Percentiles rank a stretch among this genome's conserved stretches.
Evolutionary conservation across 2,888 invertebrate genomes (phyloP).

Genomic region (Lottia gigantea): DNA sequence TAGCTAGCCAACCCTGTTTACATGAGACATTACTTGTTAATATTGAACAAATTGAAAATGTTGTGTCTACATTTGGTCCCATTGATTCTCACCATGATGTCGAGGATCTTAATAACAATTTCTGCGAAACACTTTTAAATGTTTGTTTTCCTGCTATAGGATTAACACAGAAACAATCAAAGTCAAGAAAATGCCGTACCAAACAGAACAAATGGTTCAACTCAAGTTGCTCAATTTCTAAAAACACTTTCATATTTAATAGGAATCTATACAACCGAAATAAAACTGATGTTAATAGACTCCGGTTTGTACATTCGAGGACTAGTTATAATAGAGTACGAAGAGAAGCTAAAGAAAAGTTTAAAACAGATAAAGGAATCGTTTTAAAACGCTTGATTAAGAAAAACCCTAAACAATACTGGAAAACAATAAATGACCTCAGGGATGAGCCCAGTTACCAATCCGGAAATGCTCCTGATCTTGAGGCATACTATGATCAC

Average conservation of each 20-base stretch:
- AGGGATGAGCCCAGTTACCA: not conserved
- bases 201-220: not conserved
- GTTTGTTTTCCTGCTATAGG: not conserved
- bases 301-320: not conserved
- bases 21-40: not conserved
- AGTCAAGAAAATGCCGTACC: not conserved
- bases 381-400: not conserved
- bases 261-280: not conserved
- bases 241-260: not conserved
- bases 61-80: not conserved
- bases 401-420: not conserved
- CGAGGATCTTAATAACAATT: not conserved
- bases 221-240: not conserved
- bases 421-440: not conserved
- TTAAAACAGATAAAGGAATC: not conserved
- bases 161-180: not conserved
- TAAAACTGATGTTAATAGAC: not conserved
- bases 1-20: not conserved
- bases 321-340: constrained; percentile 1
- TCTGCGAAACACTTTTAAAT: not conserved
- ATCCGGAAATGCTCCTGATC: not conserved
- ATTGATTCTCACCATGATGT: not conserved
- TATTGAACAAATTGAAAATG: not conserved
- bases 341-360: not conserved
- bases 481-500: not conserved